Evolutionary conservation across 2,113 vertebrate genomes (phyloP), one percentile per base, ranked within the genome.

Genomic region (Eptesicus fuscus): DNA sequence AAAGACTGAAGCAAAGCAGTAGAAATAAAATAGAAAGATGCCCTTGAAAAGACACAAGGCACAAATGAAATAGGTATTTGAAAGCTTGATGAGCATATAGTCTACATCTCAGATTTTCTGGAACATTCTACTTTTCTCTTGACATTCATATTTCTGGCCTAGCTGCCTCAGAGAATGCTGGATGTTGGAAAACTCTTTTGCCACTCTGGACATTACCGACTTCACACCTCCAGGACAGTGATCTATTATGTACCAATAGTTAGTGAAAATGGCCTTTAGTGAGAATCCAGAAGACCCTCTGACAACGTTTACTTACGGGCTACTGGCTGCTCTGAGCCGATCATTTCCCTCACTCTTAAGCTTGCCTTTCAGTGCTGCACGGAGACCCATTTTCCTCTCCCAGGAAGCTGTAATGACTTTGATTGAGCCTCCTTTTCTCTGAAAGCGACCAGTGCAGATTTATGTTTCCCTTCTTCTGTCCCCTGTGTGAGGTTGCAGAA

Each of bases 371-470:
- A 83, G 93, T 17, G 35, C 67, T 88, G 61, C 63, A 2, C 35
- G 7, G 67, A 94, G 87, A 13, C 67, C 77, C 30, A 2, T 79
- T 94, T 92, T 76, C 80, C 77, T 74, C 65, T 88, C 85, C 8
- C 18, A 90, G 61, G 71, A 88, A 85, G 67, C 32, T 69, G 42
- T 51, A 78, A 63, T 30, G 20, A 73, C 2, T 82, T 78, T 95
- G 91, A 88, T 61, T 84, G 90, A 94, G 59, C 37, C 32, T 65
- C 22, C 49, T 35, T 49, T 94, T 82, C 1, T 20, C 80, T 74
- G 49, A 70, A 78, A 95, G 83, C 53, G 76, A 94, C 87, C 73
- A 44, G 80, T 23, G n/a, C 25, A 90, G 67, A 76, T 97, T 96
- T 79, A 79, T 78, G 28, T 95, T 82, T 28, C 82, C 35, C 59